These are phyloP conservation scores for Cephus sareptanus DNA, from an alignment of 2,888 invertebrate species.

Conservation along the genomic window DNA sequence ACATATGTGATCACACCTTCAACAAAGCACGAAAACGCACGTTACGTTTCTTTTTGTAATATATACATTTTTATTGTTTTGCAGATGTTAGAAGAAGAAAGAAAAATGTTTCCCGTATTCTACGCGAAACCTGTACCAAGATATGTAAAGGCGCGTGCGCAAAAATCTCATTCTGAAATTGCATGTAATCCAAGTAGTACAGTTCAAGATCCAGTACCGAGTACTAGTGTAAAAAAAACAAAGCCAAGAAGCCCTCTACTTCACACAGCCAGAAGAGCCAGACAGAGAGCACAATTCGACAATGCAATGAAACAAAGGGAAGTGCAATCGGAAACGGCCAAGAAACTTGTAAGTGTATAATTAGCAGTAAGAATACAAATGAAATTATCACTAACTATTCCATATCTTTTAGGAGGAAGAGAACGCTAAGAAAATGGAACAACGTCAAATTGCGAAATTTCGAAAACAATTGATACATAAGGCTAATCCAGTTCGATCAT, in stretches of 20 bases:
- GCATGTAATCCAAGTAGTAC: conserved; percentile 7
- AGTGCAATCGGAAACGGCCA: conserved; percentile 17
- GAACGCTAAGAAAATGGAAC: conserved; percentile 26
- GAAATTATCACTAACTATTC: background rate
- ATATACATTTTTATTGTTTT: background rate
- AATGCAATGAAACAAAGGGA: conserved; percentile 28
- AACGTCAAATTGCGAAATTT: conserved; percentile 29
- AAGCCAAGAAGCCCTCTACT: conserved; percentile 33
- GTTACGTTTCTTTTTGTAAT: background rate
- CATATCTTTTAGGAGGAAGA: conserved; percentile 25
- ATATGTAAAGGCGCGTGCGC: background rate
- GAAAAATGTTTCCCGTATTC: conserved; percentile 6
- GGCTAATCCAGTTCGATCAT: conserved; percentile 38
- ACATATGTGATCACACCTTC: background rate
- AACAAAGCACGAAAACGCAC: background rate
- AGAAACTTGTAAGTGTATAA: conserved; percentile 28
- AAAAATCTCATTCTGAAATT: conserved; percentile 20
- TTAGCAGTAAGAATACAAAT: background rate
- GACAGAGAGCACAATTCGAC: conserved; percentile 33
- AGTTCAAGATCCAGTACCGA: background rate
- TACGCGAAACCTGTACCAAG: conserved; percentile 14
- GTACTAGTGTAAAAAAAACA: background rate
- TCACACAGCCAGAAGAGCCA: conserved; percentile 32
- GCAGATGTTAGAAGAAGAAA: conserved; percentile 14
- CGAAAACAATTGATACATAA: conserved; percentile 36